These are phyloP conservation scores for Trachymyrmex cornetzi DNA, from an alignment of 1,140 invertebrate species.

Conservation along the genomic window DNA sequence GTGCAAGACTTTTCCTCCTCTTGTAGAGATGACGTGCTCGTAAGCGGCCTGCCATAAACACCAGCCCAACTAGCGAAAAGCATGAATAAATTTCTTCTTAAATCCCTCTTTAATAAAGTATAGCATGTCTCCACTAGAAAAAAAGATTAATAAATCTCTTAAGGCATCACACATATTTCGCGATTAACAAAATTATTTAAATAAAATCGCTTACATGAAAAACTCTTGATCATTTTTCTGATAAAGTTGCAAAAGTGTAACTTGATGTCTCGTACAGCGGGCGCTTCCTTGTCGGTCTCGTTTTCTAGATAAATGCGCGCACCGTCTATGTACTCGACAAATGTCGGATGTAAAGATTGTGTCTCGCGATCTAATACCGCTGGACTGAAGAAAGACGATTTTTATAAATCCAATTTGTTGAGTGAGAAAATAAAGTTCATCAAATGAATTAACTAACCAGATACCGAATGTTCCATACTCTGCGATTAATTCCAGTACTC, in stretches of 20 bases:
- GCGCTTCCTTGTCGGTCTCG: constrained; percentile 95
- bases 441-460: constrained; percentile 87
- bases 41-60: constrained; percentile 90
- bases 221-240: constrained; percentile 96
- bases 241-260: constrained; percentile 98
- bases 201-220: constrained; percentile 90
- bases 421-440: neutral
- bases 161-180: neutral
- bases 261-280: constrained; percentile 93
- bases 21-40: constrained; percentile 76
- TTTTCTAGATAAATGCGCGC: constrained; percentile 96
- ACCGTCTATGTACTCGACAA: constrained; percentile 98
- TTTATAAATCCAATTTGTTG: neutral
- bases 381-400: constrained; percentile 87
- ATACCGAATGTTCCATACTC: constrained; percentile 96
- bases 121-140: constrained; percentile 94
- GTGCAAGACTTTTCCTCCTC: constrained; percentile 87
- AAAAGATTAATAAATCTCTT: neutral
- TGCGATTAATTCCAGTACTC: constrained; percentile 96
- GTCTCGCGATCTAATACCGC: constrained; percentile 94
- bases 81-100: constrained; percentile 95
- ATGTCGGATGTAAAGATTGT: constrained; percentile 93
- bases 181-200: neutral
- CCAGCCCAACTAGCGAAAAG: constrained; percentile 98
- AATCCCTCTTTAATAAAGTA: constrained; percentile 94